Conservation (phyloP, 2,888 invertebrate species). For the Pristionchus japonicus region DNA sequence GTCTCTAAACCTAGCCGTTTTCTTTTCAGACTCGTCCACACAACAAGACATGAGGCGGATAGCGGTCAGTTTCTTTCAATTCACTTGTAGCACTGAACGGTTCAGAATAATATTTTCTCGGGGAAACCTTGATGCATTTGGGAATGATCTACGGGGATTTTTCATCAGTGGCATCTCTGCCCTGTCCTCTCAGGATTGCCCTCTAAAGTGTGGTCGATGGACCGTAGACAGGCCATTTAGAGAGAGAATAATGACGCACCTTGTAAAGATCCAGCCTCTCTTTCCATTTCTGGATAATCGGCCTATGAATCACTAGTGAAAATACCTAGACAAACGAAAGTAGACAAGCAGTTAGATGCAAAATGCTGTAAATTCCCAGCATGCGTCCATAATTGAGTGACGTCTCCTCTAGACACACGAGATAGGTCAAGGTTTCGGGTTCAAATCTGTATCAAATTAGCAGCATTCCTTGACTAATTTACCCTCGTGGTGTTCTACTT, state of each 20-base stretch:
- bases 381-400: not conserved
- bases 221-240: not conserved
- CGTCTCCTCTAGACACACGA: not conserved
- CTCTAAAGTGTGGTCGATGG: not conserved
- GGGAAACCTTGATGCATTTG: not conserved
- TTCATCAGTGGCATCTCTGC: not conserved
- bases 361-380: not conserved
- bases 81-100: no score
- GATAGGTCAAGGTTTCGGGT: not conserved
- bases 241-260: conserved; percentile 2
- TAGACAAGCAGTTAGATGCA: not conserved
- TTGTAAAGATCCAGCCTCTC: conserved; percentile 5
- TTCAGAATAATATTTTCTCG: no score
- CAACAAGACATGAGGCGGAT: not conserved
- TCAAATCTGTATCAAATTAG: not conserved
- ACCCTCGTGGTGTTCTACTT: not conserved
- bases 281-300: not conserved
- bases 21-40: not conserved
- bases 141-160: not conserved
- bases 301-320: not conserved
- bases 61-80: not conserved
- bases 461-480: not conserved
- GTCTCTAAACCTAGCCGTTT: not conserved
- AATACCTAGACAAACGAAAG: not conserved
- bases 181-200: not conserved